Base-by-base conservation (phyloP, 2,888 invertebrate genomes). In the Uropetala carovei region DNA sequence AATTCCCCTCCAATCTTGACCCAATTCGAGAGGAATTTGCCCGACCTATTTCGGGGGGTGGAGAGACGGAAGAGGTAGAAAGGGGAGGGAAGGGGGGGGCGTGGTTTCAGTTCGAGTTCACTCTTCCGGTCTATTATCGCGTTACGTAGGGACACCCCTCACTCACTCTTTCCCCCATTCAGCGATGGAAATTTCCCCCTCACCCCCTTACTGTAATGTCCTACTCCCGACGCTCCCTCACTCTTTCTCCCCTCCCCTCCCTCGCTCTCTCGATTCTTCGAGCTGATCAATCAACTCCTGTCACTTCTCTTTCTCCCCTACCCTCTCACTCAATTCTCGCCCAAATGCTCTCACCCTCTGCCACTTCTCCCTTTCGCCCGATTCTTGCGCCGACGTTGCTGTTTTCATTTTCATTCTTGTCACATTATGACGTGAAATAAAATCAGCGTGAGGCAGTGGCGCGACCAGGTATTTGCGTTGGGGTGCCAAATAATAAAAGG, bases 221-320 rank as follows among this genome's bases (percentile, higher is more conserved):
- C 83, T 18, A 8, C 83, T 56, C 83, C 9, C 59, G n/a, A 59
- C 22, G n/a, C 86, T 22, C 16, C 10, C 60, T 58, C 14, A n/a
- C 27, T 27, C 22, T 85, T n/a, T 57, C 85, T 22, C n/a, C 85
- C 59, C 3, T 11, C 57, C 27, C 85, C 85, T 22, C 59, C 58
- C 22, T 60, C 27, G 14, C 27, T 43, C 86, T 18, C n/a, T 43
- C 83, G 83, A 83, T 83, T 83, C 57, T 18, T 30, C 64, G 64
- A 43, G 68, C 16, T 64, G 64, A 89, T 89, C 89, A 89, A 89
- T 89, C 89, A 89, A 89, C 60, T 89, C 43, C 89, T 89, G 89
- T 89, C 89, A 86, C 59, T 60, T 18, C 18, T 59, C 14, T 56
- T 13, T 59, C 60, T 56, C 43, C 9, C 64, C 11, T 11, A 60